Base-by-base conservation (phyloP, 2,888 invertebrate species). In the Drosophila limbata region DNA sequence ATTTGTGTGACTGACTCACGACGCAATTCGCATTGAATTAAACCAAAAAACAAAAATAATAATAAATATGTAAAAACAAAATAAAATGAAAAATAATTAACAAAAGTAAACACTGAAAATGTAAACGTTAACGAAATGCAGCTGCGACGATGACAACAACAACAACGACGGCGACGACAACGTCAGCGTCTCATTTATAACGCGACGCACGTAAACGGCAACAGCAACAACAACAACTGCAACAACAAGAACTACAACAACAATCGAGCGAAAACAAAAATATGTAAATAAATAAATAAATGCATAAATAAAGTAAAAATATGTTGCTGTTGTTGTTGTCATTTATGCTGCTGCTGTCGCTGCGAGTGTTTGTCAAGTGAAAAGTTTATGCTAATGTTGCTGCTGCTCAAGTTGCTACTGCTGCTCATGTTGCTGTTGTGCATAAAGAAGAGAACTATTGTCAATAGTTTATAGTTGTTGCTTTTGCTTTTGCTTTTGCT, bases 271-370 rank as follows among this genome's bases (percentile, higher is more conserved):
- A 57, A 57, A 45, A 50, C 51, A 81, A 71, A 64, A 80, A 68
- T 57, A 75, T 68, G 53, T 77, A 84, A 87, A 83, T 81, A 87
- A 87, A 87, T 79, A 87, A 78, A 74, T 68, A 68, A 73, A 84
- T 79, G 74, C 67, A 74, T 52, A 37, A 61, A 79, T 39, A 78
- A 67, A 68, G 63, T 56, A 77, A 79, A 77, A 68, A 75, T 37
- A 65, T 57, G 62, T 33, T 50, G 37, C 21, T 45, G 50, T 28
- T 53, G 52, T 13, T 50, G 33, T 13, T 50, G 33, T 64, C 9
- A 9, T 1, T 47, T 3, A 63, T 28, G 25, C 25, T 56, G 50
- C 39, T 51, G 13, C 6, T 35, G 73, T 66, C 51, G 31, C 42
- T 77, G 64, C 62, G 48, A 71, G 62, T 65, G 80, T 40, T 42